These are phyloP conservation scores for Bungarus multicinctus DNA, from an alignment of 2,113 vertebrate genomes.

Conservation along the genomic window DNA sequence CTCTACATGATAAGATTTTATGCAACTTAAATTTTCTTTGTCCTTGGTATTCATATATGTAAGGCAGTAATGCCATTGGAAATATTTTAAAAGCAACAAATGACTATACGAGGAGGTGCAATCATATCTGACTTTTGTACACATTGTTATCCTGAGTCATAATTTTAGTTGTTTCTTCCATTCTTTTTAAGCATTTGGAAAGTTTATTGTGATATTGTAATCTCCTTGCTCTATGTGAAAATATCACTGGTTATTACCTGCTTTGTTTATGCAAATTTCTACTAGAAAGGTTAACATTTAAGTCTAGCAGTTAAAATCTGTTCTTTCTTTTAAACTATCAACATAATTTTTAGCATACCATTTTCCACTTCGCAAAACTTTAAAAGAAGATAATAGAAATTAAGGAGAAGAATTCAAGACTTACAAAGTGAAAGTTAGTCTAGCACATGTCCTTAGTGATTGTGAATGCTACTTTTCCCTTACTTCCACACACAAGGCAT, in stretches of 20 bases:
- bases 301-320: neutral
- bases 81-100: neutral
- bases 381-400: neutral
- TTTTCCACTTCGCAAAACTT: neutral
- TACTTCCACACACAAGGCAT: neutral
- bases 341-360: neutral
- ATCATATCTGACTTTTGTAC: neutral
- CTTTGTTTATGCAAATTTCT: neutral
- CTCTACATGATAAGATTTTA: neutral
- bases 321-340: neutral
- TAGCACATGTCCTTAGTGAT: neutral
- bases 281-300: neutral
- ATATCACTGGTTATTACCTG: neutral
- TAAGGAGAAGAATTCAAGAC: neutral
- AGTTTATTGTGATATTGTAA: neutral
- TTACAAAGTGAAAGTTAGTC: neutral
- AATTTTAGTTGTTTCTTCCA: neutral
- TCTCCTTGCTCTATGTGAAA: neutral
- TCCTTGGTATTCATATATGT: neutral
- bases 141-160: neutral
- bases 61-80: neutral
- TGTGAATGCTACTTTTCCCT: neutral
- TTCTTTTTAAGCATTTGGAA: neutral
- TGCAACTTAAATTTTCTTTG: neutral
- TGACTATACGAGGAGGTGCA: neutral